These are phyloP conservation scores for Apamea sordens DNA, from an alignment of 2,888 invertebrate species.

Conservation along the genomic window DNA sequence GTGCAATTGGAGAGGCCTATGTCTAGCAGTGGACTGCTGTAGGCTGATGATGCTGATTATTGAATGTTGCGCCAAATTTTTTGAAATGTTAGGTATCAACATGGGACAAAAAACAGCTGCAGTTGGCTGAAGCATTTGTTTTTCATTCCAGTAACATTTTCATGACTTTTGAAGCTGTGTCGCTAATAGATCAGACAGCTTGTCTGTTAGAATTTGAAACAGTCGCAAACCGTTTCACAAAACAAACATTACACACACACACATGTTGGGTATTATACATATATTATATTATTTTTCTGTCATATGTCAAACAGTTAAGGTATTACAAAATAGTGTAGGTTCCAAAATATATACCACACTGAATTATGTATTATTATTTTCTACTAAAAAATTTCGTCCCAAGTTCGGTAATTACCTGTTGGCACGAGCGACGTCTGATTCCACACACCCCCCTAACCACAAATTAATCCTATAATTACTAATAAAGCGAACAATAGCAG, in stretches of 20 bases:
- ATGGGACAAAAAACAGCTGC: too few species aligned
- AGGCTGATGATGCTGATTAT: too few species aligned
- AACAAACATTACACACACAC: not conserved
- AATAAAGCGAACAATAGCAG: slow-evolving; percentile 52
- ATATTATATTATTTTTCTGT: not conserved
- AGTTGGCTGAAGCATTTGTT: not conserved
- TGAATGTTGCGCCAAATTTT: not conserved
- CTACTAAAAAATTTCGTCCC: not conserved
- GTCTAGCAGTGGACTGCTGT: too few species aligned
- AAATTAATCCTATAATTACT: slow-evolving; percentile 45
- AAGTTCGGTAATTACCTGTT: not conserved
- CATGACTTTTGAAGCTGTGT: slow-evolving; percentile 8
- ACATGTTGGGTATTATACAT: too few species aligned
- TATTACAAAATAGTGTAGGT: not conserved
- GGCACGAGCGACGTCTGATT: not conserved
- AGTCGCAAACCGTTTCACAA: not conserved
- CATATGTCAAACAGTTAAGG: not conserved
- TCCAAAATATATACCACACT: too few species aligned
- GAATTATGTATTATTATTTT: not conserved
- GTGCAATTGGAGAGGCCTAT: too few species aligned
- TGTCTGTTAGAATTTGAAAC: not conserved
- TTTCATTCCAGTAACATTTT: slow-evolving; percentile 5
- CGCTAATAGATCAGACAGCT: not conserved
- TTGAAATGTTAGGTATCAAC: not conserved
- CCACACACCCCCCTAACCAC: not conserved